Percentiles rank a stretch among this genome's conserved stretches.
Conservation (phyloP, 1,140 invertebrate genomes). For the Nylanderia fulva region DNA sequence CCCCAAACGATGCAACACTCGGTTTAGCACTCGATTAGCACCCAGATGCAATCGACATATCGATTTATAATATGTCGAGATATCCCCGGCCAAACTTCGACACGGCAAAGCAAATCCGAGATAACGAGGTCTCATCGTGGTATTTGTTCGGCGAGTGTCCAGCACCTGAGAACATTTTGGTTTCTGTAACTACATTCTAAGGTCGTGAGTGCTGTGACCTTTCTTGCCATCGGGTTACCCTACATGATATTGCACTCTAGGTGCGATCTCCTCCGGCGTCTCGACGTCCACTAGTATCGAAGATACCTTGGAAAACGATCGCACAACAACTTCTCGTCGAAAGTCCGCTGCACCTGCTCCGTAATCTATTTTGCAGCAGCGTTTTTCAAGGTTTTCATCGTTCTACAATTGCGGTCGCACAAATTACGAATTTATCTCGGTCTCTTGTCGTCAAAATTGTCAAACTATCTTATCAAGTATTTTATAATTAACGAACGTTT, state of each 20-base stretch:
- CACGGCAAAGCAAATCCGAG: slow-evolving; percentile 52
- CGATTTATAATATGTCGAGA: slow-evolving; percentile 33
- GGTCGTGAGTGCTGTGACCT: slow-evolving; percentile 53
- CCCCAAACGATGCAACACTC: background rate
- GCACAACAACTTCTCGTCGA: background rate
- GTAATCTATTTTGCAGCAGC: slow-evolving; percentile 9
- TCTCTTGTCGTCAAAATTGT: background rate
- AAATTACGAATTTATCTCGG: background rate
- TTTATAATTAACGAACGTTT: background rate
- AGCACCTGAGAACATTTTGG: slow-evolving; percentile 58
- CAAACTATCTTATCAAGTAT: background rate
- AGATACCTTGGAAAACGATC: slow-evolving; percentile 46
- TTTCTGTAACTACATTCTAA: slow-evolving; percentile 58
- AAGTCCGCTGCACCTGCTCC: slow-evolving; percentile 9
- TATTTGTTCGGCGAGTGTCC: slow-evolving; percentile 54
- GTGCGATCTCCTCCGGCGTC: slow-evolving; percentile 17
- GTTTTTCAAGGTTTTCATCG: background rate
- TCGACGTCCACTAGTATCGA: slow-evolving; percentile 20
- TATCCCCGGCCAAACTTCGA: slow-evolving; percentile 30
- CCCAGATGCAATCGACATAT: slow-evolving; percentile 10
- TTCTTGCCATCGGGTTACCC: slow-evolving; percentile 38
- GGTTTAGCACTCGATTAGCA: slow-evolving; percentile 40
- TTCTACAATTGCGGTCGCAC: background rate
- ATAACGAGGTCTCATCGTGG: slow-evolving; percentile 48
- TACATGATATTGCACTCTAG: slow-evolving; percentile 57